Conservation (phyloP, 1,140 invertebrate species). For the Drosophila lacertosa region DNA sequence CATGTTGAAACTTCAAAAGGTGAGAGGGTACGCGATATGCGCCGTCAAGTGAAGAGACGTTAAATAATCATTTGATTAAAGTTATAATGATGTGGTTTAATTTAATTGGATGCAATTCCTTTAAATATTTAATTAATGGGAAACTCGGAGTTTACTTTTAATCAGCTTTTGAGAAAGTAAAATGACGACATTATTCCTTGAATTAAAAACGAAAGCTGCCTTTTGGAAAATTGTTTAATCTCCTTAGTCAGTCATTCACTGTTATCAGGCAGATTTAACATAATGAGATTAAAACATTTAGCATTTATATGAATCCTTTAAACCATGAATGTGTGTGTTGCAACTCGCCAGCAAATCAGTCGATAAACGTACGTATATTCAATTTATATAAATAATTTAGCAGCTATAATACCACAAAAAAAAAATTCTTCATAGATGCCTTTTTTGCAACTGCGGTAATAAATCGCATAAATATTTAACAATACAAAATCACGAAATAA, state of each 20-base stretch:
- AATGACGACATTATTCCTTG: slow-evolving; percentile 7
- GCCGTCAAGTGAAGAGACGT: slow-evolving; percentile 2
- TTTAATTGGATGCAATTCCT: background rate
- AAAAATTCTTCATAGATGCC: slow-evolving; percentile 11
- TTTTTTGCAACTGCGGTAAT: slow-evolving; percentile 31
- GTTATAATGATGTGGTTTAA: slow-evolving; percentile 19
- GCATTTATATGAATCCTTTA: background rate
- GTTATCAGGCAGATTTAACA: background rate
- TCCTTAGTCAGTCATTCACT: slow-evolving; percentile 2
- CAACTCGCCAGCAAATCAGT: background rate
- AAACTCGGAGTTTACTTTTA: background rate
- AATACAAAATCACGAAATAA: slow-evolving; percentile 22
- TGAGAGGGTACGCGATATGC: slow-evolving; percentile 17
- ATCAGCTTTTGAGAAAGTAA: slow-evolving; percentile 16
- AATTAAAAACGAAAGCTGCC: background rate
- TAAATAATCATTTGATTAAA: slow-evolving; percentile 20
- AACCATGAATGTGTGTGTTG: background rate
- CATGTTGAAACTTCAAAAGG: slow-evolving; percentile 9
- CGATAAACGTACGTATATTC: slow-evolving; percentile 48
- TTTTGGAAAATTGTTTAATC: slow-evolving; percentile 13
- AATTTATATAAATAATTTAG: slow-evolving; percentile 69
- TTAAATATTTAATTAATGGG: background rate
- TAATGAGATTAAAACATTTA: background rate
- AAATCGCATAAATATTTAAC: slow-evolving; percentile 66
- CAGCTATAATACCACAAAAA: slow-evolving; percentile 15